These are phyloP conservation scores for Arctia plantaginis DNA, from an alignment of 2,888 invertebrate genomes.

Conservation along the genomic window DNA sequence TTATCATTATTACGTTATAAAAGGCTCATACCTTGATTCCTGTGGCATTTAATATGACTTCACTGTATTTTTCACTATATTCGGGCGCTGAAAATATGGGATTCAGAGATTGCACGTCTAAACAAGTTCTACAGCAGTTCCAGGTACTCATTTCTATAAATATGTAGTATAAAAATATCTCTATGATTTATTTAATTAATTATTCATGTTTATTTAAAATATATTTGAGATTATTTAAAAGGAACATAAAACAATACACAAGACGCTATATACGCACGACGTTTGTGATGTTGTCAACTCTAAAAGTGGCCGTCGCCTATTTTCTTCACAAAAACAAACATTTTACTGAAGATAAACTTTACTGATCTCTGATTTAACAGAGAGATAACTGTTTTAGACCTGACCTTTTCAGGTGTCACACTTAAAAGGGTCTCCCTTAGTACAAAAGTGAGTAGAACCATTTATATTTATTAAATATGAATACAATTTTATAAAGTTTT, in stretches of 20 bases:
- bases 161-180: conserved; percentile 9
- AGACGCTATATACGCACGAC: conserved; percentile 12
- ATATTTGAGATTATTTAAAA: neutral
- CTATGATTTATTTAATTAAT: neutral
- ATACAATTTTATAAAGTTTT: no score
- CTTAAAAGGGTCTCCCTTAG: no score
- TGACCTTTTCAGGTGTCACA: no score
- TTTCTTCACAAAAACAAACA: neutral
- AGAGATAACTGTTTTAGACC: no score
- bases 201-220: neutral
- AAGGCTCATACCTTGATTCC: conserved; percentile 65
- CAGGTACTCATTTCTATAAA: conserved; percentile 55
- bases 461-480: no score
- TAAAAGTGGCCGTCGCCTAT: neutral
- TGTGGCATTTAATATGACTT: conserved; percentile 60
- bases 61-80: conserved; percentile 68
- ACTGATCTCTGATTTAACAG: no score
- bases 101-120: conserved; percentile 60
- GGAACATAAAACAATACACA: conserved; percentile 1
- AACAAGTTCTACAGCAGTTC: conserved; percentile 74
- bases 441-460: no score
- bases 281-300: neutral
- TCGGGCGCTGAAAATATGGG: conserved; percentile 66
- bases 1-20: neutral
- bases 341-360: neutral